These are phyloP conservation scores for Formicarius rufipectus DNA, from an alignment of 2,113 vertebrate species.

Conservation along the genomic window DNA sequence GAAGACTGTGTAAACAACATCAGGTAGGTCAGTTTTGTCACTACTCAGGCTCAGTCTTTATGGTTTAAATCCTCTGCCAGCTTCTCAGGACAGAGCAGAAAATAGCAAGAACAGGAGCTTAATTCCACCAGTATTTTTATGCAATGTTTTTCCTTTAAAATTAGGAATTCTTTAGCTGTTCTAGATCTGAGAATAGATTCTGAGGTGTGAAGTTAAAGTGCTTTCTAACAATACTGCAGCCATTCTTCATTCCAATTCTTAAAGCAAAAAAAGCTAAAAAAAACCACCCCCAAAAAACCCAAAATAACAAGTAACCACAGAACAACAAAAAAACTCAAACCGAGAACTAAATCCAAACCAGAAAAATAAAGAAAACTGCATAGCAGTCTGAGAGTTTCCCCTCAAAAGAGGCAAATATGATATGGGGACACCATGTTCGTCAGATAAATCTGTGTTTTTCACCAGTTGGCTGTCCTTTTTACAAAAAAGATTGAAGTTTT, in stretches of 20 bases:
- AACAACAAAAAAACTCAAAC: not conserved
- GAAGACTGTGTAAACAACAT: slow-evolving; percentile 99
- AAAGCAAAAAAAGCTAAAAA: not conserved
- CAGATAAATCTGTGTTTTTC: not conserved
- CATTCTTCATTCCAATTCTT: not conserved
- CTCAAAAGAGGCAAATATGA: not conserved
- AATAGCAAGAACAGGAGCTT: not conserved
- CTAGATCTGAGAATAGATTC: not conserved
- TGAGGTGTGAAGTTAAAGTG: not conserved
- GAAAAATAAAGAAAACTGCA: not conserved
- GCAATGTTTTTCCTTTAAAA: not conserved
- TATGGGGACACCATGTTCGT: fast-evolving
- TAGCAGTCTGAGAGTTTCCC: not conserved
- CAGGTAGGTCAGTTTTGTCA: slow-evolving; percentile 75
- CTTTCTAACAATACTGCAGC: not conserved
- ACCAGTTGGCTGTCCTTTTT: not conserved
- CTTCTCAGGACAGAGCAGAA: not conserved
- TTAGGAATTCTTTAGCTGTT: not conserved
- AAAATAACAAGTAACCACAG: not conserved
- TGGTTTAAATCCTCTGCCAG: not conserved
- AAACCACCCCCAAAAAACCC: not conserved
- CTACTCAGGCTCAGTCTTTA: not conserved
- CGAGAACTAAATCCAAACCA: fast-evolving
- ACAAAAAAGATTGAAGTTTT: not conserved
- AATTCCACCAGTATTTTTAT: not conserved